A percentile compares a stretch with the other conserved stretches of the same genome.
Evolutionary conservation across 1,140 invertebrate genomes (phyloP).

Genomic region (Pachypeltis micranthus): DNA sequence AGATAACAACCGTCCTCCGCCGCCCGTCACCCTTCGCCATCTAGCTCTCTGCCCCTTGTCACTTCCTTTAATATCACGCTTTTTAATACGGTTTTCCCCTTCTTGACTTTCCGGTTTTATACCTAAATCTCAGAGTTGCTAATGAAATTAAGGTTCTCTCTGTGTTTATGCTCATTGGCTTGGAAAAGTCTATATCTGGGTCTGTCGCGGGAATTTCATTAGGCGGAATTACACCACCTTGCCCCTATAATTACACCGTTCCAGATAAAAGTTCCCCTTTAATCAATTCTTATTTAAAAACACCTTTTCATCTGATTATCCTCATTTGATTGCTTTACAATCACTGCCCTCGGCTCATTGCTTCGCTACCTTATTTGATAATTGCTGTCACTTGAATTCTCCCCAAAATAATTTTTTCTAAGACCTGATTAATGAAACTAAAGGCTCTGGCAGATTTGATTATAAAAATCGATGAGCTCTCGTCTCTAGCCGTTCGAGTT

Average conservation of each 20-base stretch:
- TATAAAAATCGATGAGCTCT: no score
- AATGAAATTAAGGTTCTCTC: constrained; percentile 8
- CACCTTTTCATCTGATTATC: constrained; percentile 3
- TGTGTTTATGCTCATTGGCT: constrained; percentile 10
- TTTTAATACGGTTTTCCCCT: constrained; percentile 10
- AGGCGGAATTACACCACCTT: constrained; percentile 6
- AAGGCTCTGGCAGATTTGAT: no score
- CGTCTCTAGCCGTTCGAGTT: no score
- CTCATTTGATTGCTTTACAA: background rate
- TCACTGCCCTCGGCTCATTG: background rate
- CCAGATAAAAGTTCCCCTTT: background rate
- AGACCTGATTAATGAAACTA: background rate
- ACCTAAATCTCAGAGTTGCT: constrained; percentile 5
- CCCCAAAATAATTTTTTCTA: background rate
- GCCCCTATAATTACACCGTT: background rate
- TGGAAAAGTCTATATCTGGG: constrained; percentile 6
- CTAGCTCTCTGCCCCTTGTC: background rate
- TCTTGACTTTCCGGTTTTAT: constrained; percentile 10
- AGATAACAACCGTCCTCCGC: background rate
- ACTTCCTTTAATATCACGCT: constrained; percentile 8
- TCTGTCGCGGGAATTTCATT: constrained; percentile 9
- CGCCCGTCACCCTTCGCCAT: background rate
- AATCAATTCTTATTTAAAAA: constrained; percentile 9
- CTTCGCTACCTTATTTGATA: background rate
- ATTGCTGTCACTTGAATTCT: background rate